These are phyloP conservation scores for Tangara arthus DNA, from an alignment of 2,797 vertebrate genomes.

Conservation along the genomic window DNA sequence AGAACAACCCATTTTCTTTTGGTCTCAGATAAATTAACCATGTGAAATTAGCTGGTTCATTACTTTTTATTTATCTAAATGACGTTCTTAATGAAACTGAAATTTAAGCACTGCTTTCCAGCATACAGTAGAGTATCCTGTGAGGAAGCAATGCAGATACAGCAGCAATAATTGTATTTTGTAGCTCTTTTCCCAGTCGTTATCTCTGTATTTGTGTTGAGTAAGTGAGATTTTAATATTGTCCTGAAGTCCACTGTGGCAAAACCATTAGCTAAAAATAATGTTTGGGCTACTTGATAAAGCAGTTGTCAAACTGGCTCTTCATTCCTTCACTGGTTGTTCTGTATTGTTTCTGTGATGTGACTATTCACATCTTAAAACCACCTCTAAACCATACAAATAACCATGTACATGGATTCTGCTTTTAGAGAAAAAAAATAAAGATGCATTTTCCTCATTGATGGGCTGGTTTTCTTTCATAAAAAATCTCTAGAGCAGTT, in stretches of 20 bases:
- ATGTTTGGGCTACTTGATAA: constrained; percentile 2
- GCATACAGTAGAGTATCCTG: not conserved
- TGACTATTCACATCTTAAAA: constrained; percentile 38
- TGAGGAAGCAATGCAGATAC: not conserved
- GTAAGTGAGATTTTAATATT: not conserved
- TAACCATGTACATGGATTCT: constrained; percentile 26
- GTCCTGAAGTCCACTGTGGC: not conserved
- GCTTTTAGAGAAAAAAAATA: constrained; percentile 57
- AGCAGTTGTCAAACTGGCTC: constrained; percentile 3
- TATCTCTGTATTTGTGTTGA: not conserved
- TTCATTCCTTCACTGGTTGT: not conserved
- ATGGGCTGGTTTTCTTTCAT: constrained; percentile 61
- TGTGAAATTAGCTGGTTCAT: not conserved
- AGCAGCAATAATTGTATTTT: constrained; percentile 43
- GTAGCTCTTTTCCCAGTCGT: not conserved
- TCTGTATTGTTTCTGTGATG: constrained; percentile 52
- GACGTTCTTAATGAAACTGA: not conserved
- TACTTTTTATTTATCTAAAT: not conserved
- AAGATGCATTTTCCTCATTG: constrained; percentile 44
- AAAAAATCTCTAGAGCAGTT: not conserved
- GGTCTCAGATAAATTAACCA: not conserved
- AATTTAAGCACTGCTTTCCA: not conserved
- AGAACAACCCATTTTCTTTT: not conserved
- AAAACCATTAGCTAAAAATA: constrained; percentile 8
- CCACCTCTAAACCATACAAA: constrained; percentile 25